A percentile compares a stretch with the other conserved stretches of the same genome.
Evolutionary conservation across 2,113 vertebrate species (phyloP).

Genomic region (Ibidorhyncha struthersii): DNA sequence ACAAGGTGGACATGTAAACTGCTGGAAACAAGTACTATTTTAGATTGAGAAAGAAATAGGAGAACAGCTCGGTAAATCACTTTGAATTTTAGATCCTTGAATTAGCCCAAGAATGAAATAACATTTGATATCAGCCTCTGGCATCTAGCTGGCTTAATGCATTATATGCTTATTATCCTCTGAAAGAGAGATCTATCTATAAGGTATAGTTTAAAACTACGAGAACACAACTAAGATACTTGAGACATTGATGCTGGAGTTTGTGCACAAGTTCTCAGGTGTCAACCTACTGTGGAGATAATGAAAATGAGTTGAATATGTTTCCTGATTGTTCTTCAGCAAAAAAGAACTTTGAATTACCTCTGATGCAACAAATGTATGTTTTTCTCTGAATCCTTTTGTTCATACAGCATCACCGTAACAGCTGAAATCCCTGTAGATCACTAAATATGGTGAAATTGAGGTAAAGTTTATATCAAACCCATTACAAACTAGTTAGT

Average conservation of each 20-base stretch:
- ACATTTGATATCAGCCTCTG: not conserved
- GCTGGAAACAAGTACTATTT: not conserved
- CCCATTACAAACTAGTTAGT: not conserved
- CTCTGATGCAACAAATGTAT: not conserved
- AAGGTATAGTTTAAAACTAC: not conserved
- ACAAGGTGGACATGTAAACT: not conserved
- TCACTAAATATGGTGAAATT: not conserved
- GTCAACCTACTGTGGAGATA: not conserved
- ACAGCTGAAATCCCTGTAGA: not conserved
- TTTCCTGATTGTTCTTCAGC: not conserved
- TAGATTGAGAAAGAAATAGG: not conserved
- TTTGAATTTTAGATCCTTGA: not conserved
- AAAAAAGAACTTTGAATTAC: not conserved
- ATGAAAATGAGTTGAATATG: not conserved
- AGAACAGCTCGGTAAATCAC: not conserved
- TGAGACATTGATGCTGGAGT: not conserved
- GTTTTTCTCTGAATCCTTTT: not conserved
- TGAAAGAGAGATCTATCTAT: not conserved
- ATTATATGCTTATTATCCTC: not conserved
- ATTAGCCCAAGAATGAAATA: not conserved
- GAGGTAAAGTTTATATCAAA: not conserved
- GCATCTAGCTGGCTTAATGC: not conserved
- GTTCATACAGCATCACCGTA: not conserved
- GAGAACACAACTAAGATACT: not conserved
- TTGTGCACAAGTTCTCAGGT: not conserved